These are phyloP conservation scores for Podargus strigoides DNA, from an alignment of 2,797 vertebrate species.

Conservation along the genomic window DNA sequence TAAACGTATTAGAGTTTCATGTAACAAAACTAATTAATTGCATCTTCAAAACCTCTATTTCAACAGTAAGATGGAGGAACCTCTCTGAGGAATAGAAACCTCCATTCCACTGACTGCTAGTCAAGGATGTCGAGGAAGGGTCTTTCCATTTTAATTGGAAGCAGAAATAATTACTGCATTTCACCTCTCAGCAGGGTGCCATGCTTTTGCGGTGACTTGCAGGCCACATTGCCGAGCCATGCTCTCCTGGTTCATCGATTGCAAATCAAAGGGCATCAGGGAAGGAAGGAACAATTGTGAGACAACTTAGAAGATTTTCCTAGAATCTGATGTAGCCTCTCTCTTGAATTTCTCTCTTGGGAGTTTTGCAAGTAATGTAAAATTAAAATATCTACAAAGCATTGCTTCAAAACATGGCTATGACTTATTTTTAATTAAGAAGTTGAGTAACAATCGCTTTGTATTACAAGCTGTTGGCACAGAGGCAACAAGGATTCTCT, in stretches of 20 bases:
- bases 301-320: neutral
- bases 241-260: neutral
- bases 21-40: neutral
- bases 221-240: neutral
- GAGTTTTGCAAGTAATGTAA: neutral
- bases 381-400: conserved; percentile 31
- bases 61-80: neutral
- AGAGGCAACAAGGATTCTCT: neutral
- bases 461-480: conserved; percentile 11
- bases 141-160: neutral
- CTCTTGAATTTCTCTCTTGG: neutral
- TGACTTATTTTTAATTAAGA: conserved; percentile 53
- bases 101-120: neutral
- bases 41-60: neutral
- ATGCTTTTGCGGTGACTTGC: neutral
- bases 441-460: conserved; percentile 25
- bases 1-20: neutral
- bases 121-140: neutral
- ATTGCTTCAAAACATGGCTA: neutral
- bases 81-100: neutral
- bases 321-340: neutral
- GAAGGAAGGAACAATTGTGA: neutral
- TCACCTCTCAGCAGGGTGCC: neutral
- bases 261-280: neutral
- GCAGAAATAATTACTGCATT: neutral